Percentiles rank a stretch among this genome's conserved stretches.
phyloP scores from a whole-genome alignment of 2,797 vertebrate genomes.

The Channallabes apus region DNA sequence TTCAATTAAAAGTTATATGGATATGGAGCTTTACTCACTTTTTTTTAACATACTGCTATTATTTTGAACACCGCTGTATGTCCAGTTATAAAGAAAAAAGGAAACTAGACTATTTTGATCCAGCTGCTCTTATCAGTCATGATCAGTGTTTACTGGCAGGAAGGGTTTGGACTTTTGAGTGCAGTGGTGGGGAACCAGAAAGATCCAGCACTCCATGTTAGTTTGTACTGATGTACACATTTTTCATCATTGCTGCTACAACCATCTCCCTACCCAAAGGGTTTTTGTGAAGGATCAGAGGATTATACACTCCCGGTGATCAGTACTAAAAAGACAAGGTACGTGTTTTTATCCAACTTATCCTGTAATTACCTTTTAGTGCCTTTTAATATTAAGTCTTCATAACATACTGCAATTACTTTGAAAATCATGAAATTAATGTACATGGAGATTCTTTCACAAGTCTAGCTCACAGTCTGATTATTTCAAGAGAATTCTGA shows the following conservation, averaged over 20 bases:
- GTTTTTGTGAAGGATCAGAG: not conserved
- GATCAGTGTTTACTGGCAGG: constrained; percentile 55
- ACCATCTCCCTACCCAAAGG: not conserved
- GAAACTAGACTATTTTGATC: not conserved
- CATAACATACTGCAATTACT: not conserved
- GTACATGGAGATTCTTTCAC: not conserved
- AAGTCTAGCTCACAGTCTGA: too few relatives aligned
- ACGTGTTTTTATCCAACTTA: not conserved
- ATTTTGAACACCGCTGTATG: too few relatives aligned
- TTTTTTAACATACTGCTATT: too few relatives aligned
- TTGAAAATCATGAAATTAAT: not conserved
- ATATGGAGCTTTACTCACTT: too few relatives aligned
- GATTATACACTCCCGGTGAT: not conserved
- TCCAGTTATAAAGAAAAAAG: not conserved
- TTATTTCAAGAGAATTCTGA: not conserved
- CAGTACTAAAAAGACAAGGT: constrained; percentile 11
- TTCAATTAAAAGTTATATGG: too few relatives aligned
- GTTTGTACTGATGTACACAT: constrained; percentile 16
- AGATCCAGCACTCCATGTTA: constrained; percentile 3
- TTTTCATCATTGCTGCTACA: not conserved
- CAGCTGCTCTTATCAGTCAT: constrained; percentile 39
- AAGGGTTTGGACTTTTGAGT: constrained; percentile 52
- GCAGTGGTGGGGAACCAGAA: constrained; percentile 40
- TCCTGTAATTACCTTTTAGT: not conserved
- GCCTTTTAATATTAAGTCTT: too few relatives aligned